Conservation (phyloP, 2,888 invertebrate genomes). For the Ctenicera cuprea region DNA sequence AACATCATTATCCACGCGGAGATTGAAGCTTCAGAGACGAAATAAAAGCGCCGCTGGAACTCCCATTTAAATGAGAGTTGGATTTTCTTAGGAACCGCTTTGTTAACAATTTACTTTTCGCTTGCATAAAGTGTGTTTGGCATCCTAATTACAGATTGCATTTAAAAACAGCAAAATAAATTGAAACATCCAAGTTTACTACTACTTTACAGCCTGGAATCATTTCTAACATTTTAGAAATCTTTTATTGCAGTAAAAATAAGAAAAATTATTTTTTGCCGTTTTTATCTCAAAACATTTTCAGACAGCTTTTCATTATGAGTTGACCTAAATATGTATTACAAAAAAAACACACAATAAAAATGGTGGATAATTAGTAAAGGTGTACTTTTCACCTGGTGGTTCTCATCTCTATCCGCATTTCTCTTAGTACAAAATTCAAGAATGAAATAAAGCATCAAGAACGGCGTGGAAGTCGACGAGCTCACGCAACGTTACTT, state of each 20-base stretch:
- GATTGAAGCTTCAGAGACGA: constrained; percentile 38
- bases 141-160: constrained; percentile 19
- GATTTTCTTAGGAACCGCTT: constrained; percentile 16
- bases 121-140: constrained; percentile 3
- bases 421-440: not conserved
- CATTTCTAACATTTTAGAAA: no score
- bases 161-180: not conserved
- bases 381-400: not conserved
- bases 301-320: no score
- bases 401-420: not conserved
- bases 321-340: not conserved
- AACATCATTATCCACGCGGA: constrained; percentile 42
- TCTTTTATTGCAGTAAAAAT: no score
- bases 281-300: no score
- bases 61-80: constrained; percentile 36
- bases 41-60: constrained; percentile 38
- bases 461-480: not conserved
- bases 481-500: constrained; percentile 5
- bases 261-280: no score
- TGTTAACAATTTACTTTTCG: constrained; percentile 21
- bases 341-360: not conserved
- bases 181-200: no score
- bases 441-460: constrained; percentile 5
- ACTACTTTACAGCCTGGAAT: no score
- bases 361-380: not conserved